Evolutionary conservation across 2,888 invertebrate genomes (phyloP), one percentile per base, ranked within the genome.

Genomic region (Hypomecis atomaria): DNA sequence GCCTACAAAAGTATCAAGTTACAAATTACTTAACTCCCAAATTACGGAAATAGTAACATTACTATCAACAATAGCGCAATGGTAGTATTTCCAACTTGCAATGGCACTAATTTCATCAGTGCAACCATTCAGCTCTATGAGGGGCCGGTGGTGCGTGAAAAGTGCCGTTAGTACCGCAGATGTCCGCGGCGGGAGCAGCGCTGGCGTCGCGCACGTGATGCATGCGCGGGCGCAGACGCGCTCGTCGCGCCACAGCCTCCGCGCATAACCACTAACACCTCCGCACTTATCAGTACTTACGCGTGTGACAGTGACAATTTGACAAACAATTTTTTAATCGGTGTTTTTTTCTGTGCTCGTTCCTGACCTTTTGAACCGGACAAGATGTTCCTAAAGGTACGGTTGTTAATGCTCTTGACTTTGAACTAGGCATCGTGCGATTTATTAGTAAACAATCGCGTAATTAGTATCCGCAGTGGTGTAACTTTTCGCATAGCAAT

Each of bases 161-260:
- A 85, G 79, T 70, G 75, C 80, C 82, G 88, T 86, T 89, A 88
- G 86, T 91, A 84, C 88, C 68, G 56, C 71, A 70, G 63, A 63
- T 72, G 59, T 71, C 86, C 91, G 82, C 85, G 85, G 85, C 74
- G 83, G 75, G 84, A 82, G 63, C 72, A 86, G 91, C 90, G 90
- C 91, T 83, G 83, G 75, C 65, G 72, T 72, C 76, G 66, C 79
- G 90, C 92, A 91, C 91, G 90, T 92, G 91, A 91, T 87, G 84
- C 76, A 81, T 83, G 86, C 88, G 90, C 90, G 76, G 70, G 86
- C 86, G 85, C 90, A 90, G 90, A 90, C 87, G 87, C 84, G 84
- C 82, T 74, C 78, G 79, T 79, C 79, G 89, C 91, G 90, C 88
- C 79, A 89, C 87, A 90, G 88, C 90, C 91, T 91, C 88, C 88